Percentiles rank a stretch among this genome's conserved stretches.
These are phyloP conservation scores for Chitala chitala DNA, from an alignment of 2,113 vertebrate genomes.

Conservation along the genomic window DNA sequence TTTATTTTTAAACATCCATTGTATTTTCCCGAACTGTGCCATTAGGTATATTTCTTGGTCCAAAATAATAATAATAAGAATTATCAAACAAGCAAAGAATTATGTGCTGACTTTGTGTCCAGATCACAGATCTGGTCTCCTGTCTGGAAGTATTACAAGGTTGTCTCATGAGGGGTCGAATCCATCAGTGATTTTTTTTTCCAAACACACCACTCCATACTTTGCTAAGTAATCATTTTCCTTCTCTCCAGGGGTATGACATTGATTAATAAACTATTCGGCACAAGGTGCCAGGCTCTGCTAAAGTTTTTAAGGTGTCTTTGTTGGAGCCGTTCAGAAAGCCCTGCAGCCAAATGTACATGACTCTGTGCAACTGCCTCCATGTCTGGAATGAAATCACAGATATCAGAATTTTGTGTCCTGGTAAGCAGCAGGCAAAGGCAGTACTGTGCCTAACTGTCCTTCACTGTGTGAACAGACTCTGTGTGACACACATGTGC, in stretches of 20 bases:
- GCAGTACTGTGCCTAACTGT: not conserved
- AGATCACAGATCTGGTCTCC: slow-evolving; percentile 45
- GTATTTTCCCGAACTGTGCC: slow-evolving; percentile 39
- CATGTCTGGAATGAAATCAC: not conserved
- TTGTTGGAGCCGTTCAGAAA: not conserved
- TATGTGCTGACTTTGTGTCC: slow-evolving; percentile 6
- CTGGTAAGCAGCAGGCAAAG: not conserved
- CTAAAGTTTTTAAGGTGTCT: slow-evolving; percentile 50
- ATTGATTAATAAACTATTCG: slow-evolving; percentile 66
- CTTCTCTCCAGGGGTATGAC: slow-evolving; percentile 61
- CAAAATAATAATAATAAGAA: slow-evolving; percentile 29
- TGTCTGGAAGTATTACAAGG: slow-evolving; percentile 70
- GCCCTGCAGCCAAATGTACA: not conserved
- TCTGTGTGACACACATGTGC: no score
- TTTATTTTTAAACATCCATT: slow-evolving; percentile 35
- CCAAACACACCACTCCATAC: slow-evolving; percentile 42
- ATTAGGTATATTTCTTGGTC: slow-evolving; percentile 29
- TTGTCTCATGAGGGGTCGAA: slow-evolving; percentile 65
- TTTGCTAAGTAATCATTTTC: slow-evolving; percentile 73
- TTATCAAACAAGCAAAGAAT: slow-evolving; percentile 43
- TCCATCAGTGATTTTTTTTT: slow-evolving; percentile 68
- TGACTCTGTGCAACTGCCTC: not conserved
- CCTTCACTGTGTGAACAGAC: not conserved
- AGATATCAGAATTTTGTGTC: not conserved
- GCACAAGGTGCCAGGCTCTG: slow-evolving; percentile 48